Conservation (phyloP, 2,113 vertebrate genomes). For the Clarias magur region DNA sequence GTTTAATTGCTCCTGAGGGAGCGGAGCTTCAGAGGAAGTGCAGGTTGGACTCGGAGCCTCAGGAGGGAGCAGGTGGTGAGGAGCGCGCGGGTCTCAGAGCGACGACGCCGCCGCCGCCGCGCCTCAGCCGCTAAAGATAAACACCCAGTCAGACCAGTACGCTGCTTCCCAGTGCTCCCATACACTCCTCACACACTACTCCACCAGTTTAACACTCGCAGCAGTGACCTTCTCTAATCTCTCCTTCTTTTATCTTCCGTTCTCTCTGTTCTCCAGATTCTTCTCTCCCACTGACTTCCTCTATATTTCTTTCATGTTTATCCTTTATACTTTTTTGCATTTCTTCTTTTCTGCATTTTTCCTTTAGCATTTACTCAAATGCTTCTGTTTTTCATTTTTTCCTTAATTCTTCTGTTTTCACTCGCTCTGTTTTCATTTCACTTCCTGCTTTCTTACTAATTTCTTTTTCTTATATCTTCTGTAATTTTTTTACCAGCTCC, state of each 20-base stretch:
- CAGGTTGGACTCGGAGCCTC: constrained; percentile 41
- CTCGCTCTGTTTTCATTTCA: background rate
- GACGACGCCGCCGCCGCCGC: background rate
- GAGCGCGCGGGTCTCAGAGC: background rate
- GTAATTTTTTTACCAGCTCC: background rate
- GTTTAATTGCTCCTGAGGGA: constrained; percentile 60
- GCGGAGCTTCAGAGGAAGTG: constrained; percentile 35
- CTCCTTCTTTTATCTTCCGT: background rate
- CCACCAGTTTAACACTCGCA: background rate
- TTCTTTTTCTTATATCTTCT: background rate
- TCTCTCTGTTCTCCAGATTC: background rate
- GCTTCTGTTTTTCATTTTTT: background rate
- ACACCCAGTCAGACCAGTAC: background rate
- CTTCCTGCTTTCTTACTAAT: background rate
- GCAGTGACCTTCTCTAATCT: background rate
- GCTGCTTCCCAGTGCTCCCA: background rate
- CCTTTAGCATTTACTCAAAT: background rate
- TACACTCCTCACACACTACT: background rate
- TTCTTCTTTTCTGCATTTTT: background rate
- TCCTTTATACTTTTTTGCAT: background rate
- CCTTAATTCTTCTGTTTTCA: background rate
- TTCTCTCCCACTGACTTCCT: background rate
- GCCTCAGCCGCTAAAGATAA: background rate
- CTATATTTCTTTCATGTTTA: background rate
- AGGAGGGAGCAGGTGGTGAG: constrained; percentile 50